Base-by-base conservation (phyloP, 1,140 invertebrate genomes). In the Orussus abietinus region DNA sequence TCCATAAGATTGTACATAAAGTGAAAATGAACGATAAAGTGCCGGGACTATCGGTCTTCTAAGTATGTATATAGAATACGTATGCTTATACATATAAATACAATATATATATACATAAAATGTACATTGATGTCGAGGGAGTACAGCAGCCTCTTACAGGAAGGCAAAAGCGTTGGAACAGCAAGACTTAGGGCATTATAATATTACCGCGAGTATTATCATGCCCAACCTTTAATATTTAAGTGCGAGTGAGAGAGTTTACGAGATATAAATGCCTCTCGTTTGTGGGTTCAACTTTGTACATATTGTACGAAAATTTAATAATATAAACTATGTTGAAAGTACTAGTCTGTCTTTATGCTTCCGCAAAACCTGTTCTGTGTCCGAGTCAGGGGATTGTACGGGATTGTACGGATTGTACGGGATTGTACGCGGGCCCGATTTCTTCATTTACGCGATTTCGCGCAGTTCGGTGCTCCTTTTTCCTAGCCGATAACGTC, bases 181-280 rank as follows among this genome's bases (percentile, higher is more conserved):
- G 67, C 66, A 73, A 73, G 69, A 72, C 70, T 72, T 72, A 69
- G 69, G 67, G 69, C 70, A 73, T 73, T 72, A 73, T 72, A 72
- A 49, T 36, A 36, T 19, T 70, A 70, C 62, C 62, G 48, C 64
- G 67, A 73, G 69, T 73, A 73, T 69, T 72, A 73, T 73, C 54
- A 64, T 73, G 67, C 68, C 70, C 70, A 73, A 71, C 64, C 57
- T 67, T 72, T 70, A 71, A 70, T 69, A 69, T 68, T 69, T 73
- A 73, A 73, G 67, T 70, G 59, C 57, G 62, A 69, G 62, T 66
- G 68, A 73, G n/a, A n/a, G 65, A 69, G 66, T 64, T 57, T 62
- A 64, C 37, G 53, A 56, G 25, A 44, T 13, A 32, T 35, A 51
- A 31, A 53, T 54, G 64, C 59, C 69, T 73, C 57, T 73, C 66